Conservation (phyloP, 1,140 invertebrate genomes). For the Plutomurus gul region DNA sequence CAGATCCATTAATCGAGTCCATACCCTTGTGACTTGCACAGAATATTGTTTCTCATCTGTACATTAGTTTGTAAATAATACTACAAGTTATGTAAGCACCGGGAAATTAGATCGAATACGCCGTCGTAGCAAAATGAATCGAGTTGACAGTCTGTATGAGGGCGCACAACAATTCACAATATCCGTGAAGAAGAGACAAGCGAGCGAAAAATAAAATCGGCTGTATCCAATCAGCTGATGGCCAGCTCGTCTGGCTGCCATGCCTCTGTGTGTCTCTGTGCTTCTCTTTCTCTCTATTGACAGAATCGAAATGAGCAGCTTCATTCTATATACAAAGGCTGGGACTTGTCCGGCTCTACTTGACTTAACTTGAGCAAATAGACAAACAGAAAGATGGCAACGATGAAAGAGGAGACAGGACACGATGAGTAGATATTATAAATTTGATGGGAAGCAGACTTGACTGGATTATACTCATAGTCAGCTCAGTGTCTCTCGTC, state of each 20-base stretch:
- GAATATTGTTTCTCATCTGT: not conserved
- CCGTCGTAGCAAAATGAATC: not conserved
- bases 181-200: not conserved
- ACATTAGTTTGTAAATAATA: constrained; percentile 17
- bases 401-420: not conserved
- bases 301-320: constrained; percentile 5
- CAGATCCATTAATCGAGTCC: not conserved
- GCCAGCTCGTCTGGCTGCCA: not conserved
- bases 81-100: constrained; percentile 6
- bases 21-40: not conserved
- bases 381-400: constrained; percentile 12
- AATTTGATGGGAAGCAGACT: constrained; percentile 3
- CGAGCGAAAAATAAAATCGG: not conserved
- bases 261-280: not conserved
- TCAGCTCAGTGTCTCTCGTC: too few species aligned
- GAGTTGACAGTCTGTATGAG: not conserved
- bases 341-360: not conserved
- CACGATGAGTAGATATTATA: not conserved
- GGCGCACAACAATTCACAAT: not conserved
- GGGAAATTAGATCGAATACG: not conserved
- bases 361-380: constrained; percentile 8
- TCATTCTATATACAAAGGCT: not conserved
- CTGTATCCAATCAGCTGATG: constrained; percentile 4
- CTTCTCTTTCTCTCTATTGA: constrained; percentile 6
- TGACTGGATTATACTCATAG: too few species aligned